phyloP scores from a whole-genome alignment of 2,888 invertebrate species.

The Drosophila neonasuta region DNA sequence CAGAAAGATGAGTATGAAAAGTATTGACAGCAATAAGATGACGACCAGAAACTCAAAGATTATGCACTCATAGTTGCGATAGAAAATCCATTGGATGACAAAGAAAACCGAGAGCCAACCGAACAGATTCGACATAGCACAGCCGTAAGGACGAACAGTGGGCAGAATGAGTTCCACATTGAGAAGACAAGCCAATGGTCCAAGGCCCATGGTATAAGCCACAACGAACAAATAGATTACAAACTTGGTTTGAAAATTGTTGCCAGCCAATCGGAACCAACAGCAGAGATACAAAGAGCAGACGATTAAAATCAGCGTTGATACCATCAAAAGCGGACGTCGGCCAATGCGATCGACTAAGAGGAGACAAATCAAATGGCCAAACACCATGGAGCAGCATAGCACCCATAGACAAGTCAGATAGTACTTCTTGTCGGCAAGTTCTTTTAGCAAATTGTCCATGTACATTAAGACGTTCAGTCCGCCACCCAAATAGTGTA shows the following conservation, averaged over 20 bases:
- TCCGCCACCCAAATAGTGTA: background rate
- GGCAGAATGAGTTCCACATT: conserved; percentile 32
- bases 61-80: background rate
- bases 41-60: conserved; percentile 24
- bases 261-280: background rate
- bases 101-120: conserved; percentile 29
- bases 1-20: conserved; percentile 26
- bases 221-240: background rate
- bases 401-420: rapidly evolving
- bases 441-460: background rate
- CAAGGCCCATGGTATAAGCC: conserved; percentile 20
- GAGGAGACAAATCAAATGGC: conserved; percentile 27
- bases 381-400: background rate
- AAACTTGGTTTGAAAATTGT: background rate
- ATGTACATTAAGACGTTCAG: background rate
- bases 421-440: background rate
- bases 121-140: conserved; percentile 9
- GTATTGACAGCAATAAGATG: background rate
- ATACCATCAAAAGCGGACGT: conserved; percentile 20
- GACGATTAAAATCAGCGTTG: background rate
- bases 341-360: conserved; percentile 38
- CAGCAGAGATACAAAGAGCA: background rate
- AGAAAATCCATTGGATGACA: conserved; percentile 6
- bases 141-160: conserved; percentile 10
- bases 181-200: conserved; percentile 36